phyloP scores from a whole-genome alignment of 2,113 vertebrate genomes.

The Mesembrinibis cayennensis region DNA sequence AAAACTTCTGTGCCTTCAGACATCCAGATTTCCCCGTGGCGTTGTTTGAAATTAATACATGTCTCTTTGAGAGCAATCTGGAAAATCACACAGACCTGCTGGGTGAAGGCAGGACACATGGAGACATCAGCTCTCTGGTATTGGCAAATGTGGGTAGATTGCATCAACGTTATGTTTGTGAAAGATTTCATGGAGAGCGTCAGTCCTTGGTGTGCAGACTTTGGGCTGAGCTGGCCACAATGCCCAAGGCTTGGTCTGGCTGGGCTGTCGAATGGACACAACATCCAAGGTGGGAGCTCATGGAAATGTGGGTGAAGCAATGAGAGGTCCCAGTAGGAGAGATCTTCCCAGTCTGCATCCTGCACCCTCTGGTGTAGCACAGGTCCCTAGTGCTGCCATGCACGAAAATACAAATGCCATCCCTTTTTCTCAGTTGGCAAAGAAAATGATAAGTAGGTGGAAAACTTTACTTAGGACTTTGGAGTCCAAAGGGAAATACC shows the following conservation, averaged over 20 bases:
- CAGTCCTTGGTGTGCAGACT: background rate
- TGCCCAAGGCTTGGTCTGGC: background rate
- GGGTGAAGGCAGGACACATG: no score
- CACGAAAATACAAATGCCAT: background rate
- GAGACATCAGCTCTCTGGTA: fast-evolving
- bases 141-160: fast-evolving
- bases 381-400: background rate
- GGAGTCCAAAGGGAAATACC: background rate
- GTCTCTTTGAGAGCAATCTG: background rate
- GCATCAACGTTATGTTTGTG: background rate
- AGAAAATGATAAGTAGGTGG: background rate
- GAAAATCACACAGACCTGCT: background rate
- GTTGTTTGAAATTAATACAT: background rate
- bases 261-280: fast-evolving
- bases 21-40: background rate
- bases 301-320: background rate
- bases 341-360: background rate
- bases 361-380: background rate
- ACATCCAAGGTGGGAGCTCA: fast-evolving
- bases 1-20: background rate
- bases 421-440: background rate
- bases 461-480: background rate
- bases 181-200: background rate
- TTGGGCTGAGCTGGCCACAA: background rate
- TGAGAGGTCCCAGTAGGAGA: background rate